Base-by-base conservation (phyloP, 2,113 vertebrate genomes). In the Hepsetus odoe region DNA sequence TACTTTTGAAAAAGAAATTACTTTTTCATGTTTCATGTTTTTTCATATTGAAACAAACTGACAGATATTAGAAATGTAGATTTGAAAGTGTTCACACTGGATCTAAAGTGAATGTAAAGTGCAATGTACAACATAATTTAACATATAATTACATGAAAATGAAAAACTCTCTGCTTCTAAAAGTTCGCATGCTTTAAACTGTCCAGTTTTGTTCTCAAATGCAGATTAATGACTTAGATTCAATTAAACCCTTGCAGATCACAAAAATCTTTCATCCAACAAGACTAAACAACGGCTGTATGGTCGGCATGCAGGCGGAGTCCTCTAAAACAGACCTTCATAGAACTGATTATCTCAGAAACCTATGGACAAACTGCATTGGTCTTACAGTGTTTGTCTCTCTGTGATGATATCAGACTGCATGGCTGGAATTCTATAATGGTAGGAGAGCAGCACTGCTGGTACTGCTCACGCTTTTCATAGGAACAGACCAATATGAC, bases 261-360 rank as follows among this genome's bases (percentile, higher is more conserved):
- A 22, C 32, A 35, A 11, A 35, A 35, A 35, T 64, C 55, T n/a
- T 77, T 61, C 44, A 33, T 69, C 18, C 28, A 33, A 20, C 35
- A 65, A 65, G 61, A 65, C 61, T n/a, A 18, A 70, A 24, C 46
- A 16, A 14, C 55, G 16, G n/a, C 33, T 56, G 11, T 4, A n/a
- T 18, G 1, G n/a, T 51, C n/a, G 20, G 59, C 12, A 38, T 51
- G 46, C 59, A 24, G 35, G 51, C 64, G 35, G 2, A n/a, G 35
- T 28, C 58, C 16, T 40, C 16, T 44, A 68, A 68, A 18, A 64
- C 26, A 75, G 28, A 22, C 51, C 64, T 28, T 65, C 65, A 58
- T 38, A 69, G 20, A 4, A 9, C 46, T 20, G n/a, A 9, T 44
- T 9, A 18, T 32, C 64, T 68, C 16, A 58, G 16, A 38, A 11